These are phyloP conservation scores for Melinopterus prodromus DNA, from an alignment of 2,888 invertebrate species.

Conservation along the genomic window DNA sequence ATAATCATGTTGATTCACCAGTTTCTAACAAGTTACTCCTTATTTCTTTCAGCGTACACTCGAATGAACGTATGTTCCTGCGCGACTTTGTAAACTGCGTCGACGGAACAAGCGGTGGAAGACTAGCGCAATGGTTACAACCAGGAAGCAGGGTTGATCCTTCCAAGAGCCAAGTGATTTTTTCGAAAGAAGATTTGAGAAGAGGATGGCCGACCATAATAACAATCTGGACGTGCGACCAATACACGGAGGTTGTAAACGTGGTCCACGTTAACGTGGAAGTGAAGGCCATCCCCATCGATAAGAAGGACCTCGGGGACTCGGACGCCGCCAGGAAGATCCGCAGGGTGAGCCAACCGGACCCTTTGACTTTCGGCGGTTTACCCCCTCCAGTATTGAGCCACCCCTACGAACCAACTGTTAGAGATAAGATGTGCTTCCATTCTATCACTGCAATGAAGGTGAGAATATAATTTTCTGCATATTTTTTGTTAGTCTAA, in stretches of 20 bases:
- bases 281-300: slow-evolving; percentile 76
- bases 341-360: slow-evolving; percentile 64
- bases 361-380: slow-evolving; percentile 70
- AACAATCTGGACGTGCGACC: slow-evolving; percentile 85
- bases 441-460: slow-evolving; percentile 97
- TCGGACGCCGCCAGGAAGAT: slow-evolving; percentile 68
- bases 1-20: neutral
- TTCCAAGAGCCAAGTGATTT: slow-evolving; percentile 82
- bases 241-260: slow-evolving; percentile 88
- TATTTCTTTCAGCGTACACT: slow-evolving; percentile 73
- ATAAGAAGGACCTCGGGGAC: slow-evolving; percentile 71
- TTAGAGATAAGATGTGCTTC: slow-evolving; percentile 91
- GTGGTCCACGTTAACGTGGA: slow-evolving; percentile 70
- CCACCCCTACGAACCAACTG: slow-evolving; percentile 82
- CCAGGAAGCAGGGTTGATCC: slow-evolving; percentile 93
- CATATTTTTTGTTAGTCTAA: neutral
- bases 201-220: slow-evolving; percentile 88
- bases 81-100: slow-evolving; percentile 91
- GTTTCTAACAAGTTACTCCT: neutral
- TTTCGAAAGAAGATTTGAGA: slow-evolving; percentile 74
- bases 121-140: slow-evolving; percentile 94
- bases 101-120: slow-evolving; percentile 87
- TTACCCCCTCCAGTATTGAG: slow-evolving; percentile 72
- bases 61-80: slow-evolving; percentile 91
- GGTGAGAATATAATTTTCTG: slow-evolving; percentile 57